A percentile compares a stretch with the other conserved stretches of the same genome.
Evolutionary conservation across 1,140 invertebrate genomes (phyloP).

Genomic region (Eupristina koningsbergeri): DNA sequence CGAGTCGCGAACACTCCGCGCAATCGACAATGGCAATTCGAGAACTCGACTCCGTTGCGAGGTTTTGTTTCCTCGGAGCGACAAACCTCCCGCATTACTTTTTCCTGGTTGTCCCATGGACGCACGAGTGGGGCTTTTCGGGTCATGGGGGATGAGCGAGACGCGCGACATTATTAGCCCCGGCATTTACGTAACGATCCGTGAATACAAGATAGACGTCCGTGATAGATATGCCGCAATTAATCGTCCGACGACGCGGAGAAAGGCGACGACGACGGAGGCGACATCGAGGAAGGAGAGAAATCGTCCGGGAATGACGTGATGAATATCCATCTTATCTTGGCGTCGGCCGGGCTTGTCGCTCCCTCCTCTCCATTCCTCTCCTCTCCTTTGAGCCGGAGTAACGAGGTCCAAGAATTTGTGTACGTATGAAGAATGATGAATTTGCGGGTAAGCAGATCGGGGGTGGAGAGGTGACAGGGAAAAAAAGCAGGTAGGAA

Average conservation of each 20-base stretch:
- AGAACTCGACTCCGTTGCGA: not conserved
- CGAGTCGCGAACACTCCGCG: slow-evolving; percentile 17
- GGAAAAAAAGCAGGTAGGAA: not conserved
- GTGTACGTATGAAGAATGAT: not conserved
- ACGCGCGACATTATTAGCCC: slow-evolving; percentile 59
- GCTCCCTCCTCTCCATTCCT: not conserved
- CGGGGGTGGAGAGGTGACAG: not conserved
- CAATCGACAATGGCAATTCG: not conserved
- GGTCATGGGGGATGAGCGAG: too few relatives aligned
- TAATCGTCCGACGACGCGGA: slow-evolving; percentile 54
- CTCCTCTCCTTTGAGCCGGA: not conserved
- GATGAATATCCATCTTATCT: slow-evolving; percentile 51
- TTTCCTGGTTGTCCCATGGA: slow-evolving; percentile 7
- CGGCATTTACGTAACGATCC: slow-evolving; percentile 60
- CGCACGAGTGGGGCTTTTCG: not conserved
- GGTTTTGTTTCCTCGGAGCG: slow-evolving; percentile 54
- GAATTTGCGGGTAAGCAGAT: not conserved
- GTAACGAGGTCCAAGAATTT: slow-evolving; percentile 12
- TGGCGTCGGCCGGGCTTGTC: not conserved
- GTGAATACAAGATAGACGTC: slow-evolving; percentile 59
- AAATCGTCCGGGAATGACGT: slow-evolving; percentile 47
- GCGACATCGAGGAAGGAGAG: slow-evolving; percentile 24
- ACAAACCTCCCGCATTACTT: slow-evolving; percentile 63
- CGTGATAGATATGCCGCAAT: slow-evolving; percentile 58
- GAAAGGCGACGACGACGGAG: slow-evolving; percentile 33